phyloP scores from a whole-genome alignment of 2,888 invertebrate genomes.

The Drosophila bunnanda region DNA sequence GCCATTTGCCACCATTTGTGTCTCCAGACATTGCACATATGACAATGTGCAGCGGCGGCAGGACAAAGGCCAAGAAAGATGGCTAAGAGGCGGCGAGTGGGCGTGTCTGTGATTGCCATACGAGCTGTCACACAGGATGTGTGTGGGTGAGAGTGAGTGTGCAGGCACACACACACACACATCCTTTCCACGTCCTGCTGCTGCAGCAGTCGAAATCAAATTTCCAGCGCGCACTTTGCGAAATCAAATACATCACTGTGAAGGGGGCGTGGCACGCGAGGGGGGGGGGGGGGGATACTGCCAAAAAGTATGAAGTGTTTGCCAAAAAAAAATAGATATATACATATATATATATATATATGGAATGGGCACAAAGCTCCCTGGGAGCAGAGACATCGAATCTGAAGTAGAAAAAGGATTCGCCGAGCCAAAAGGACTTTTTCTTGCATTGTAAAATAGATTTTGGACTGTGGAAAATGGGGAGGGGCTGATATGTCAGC shows the following conservation, averaged over 20 bases:
- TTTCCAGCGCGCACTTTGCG: slow-evolving; percentile 78
- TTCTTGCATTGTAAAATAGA: slow-evolving; percentile 72
- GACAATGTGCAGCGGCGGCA: slow-evolving; percentile 47
- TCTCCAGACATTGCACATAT: slow-evolving; percentile 51
- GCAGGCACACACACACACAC: slow-evolving; percentile 43
- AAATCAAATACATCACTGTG: slow-evolving; percentile 72
- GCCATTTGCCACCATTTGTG: slow-evolving; percentile 49
- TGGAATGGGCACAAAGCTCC: slow-evolving; percentile 69
- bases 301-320: slow-evolving; percentile 72
- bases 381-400: slow-evolving; percentile 44
- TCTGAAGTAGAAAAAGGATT: slow-evolving; percentile 48
- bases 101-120: slow-evolving; percentile 74
- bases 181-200: slow-evolving; percentile 24
- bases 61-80: slow-evolving; percentile 36
- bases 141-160: slow-evolving; percentile 24
- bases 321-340: slow-evolving; percentile 64
- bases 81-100: slow-evolving; percentile 2
- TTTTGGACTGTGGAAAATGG: slow-evolving; percentile 21
- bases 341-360: slow-evolving; percentile 25
- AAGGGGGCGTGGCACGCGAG: slow-evolving; percentile 24
- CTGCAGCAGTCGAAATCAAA: slow-evolving; percentile 64
- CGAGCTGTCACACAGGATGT: slow-evolving; percentile 61
- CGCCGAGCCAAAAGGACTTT: slow-evolving; percentile 67
- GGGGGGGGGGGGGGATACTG: slow-evolving; percentile 6
- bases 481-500: slow-evolving; percentile 25